A percentile compares a stretch with the other conserved stretches of the same genome.
phyloP scores from a whole-genome alignment of 2,797 vertebrate species.

The Eremophila alpestris region DNA sequence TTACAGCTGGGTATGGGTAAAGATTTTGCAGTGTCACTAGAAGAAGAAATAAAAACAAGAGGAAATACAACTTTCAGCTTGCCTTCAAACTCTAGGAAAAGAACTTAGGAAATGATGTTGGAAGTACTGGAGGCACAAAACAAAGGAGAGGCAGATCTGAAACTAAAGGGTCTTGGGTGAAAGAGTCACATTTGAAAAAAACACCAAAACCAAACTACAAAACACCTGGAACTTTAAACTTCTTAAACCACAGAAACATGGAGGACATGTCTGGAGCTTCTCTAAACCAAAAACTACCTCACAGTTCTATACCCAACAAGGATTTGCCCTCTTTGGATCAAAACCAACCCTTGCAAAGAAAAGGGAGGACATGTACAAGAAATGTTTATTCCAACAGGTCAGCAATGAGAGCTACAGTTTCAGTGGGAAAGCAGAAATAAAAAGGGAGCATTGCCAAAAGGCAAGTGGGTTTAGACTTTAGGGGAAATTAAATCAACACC shows the following conservation, averaged over 20 bases:
- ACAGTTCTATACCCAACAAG: not conserved
- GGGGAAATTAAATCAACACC: conserved; percentile 9
- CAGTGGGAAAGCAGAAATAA: conserved; percentile 4
- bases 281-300: not conserved
- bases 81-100: not conserved
- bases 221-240: not conserved
- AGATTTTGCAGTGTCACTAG: not conserved
- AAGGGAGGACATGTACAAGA: not conserved
- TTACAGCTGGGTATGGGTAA: not conserved
- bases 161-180: not conserved
- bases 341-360: not conserved
- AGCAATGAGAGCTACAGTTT: not conserved
- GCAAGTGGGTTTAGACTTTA: not conserved
- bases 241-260: not conserved
- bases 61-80: not conserved
- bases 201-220: not conserved
- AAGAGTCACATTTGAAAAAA: not conserved
- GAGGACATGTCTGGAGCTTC: not conserved
- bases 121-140: not conserved
- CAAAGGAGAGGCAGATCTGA: not conserved
- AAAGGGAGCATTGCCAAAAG: conserved; percentile 4
- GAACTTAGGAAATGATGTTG: not conserved
- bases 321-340: not conserved
- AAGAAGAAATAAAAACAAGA: not conserved
- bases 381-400: not conserved